Conservation (phyloP, 1,140 invertebrate species). For the Pseudomyrmex cubaensis region DNA sequence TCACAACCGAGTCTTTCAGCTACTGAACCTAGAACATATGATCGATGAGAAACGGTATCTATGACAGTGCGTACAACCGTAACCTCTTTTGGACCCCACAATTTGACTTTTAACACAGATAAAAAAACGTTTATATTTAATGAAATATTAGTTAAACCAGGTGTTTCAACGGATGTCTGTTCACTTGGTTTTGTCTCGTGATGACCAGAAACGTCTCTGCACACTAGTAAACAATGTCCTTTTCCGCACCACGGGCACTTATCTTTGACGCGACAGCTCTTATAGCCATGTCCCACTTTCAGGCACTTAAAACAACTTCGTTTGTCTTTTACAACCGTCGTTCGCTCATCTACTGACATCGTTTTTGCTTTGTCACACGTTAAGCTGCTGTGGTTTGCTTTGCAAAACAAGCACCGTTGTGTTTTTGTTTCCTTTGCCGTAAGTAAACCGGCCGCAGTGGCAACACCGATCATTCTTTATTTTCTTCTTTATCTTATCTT, state of each 20-base stretch:
- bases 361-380: neutral
- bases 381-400: neutral
- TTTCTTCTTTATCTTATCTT: slow-evolving; percentile 24
- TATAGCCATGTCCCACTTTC: neutral
- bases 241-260: neutral
- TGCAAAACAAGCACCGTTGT: neutral
- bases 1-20: slow-evolving; percentile 23
- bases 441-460: neutral
- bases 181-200: neutral
- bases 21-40: slow-evolving; percentile 37
- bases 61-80: slow-evolving; percentile 43
- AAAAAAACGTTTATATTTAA: slow-evolving; percentile 49
- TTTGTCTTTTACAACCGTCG: neutral
- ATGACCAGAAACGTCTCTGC: neutral
- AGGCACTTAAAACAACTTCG: neutral
- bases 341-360: neutral
- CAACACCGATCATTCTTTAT: neutral
- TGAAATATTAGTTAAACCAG: slow-evolving; percentile 11
- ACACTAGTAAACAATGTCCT: neutral
- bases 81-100: slow-evolving; percentile 5
- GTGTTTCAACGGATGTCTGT: neutral
- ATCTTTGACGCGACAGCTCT: neutral
- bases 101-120: slow-evolving; percentile 30
- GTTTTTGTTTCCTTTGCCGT: neutral
- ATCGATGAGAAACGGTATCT: slow-evolving; percentile 54